Evolutionary conservation across 2,797 vertebrate species (phyloP).

Genomic region (Macropodus opercularis): DNA sequence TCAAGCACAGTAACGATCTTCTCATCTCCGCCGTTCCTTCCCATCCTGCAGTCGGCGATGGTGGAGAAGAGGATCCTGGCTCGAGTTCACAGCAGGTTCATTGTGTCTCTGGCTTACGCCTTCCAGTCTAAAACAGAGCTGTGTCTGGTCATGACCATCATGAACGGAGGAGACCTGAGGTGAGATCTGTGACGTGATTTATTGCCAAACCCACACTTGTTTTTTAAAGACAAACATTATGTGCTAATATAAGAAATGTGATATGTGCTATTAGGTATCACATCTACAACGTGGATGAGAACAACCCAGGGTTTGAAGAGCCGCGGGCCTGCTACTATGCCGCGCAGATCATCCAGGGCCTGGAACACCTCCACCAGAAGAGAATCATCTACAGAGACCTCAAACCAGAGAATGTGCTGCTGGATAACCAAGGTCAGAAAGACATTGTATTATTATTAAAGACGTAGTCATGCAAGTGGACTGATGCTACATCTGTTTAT

Average conservation of each 20-base stretch:
- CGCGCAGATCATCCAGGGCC: constrained; percentile 85
- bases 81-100: constrained; percentile 87
- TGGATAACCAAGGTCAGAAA: constrained; percentile 88
- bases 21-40: constrained; percentile 5
- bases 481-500: too few species aligned
- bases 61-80: constrained; percentile 90
- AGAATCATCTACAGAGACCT: constrained; percentile 92
- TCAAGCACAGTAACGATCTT: neutral
- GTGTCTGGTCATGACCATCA: constrained; percentile 92
- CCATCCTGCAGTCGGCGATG: constrained; percentile 80
- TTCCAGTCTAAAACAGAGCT: constrained; percentile 87
- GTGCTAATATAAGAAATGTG: neutral
- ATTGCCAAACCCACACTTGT: neutral
- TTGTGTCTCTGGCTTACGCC: constrained; percentile 88
- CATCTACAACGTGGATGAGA: constrained; percentile 87
- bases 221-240: neutral
- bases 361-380: constrained; percentile 84
- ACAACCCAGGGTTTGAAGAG: constrained; percentile 85
- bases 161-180: constrained; percentile 93
- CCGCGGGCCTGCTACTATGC: constrained; percentile 84
- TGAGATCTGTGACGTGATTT: constrained; percentile 60
- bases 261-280: constrained; percentile 78
- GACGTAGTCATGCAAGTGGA: too few species aligned
- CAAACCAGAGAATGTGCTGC: constrained; percentile 92
- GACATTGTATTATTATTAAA: too few species aligned